Percentiles rank a stretch among this genome's conserved stretches.
These are phyloP conservation scores for Eonycteris spelaea DNA, from an alignment of 2,113 vertebrate genomes.

Conservation along the genomic window DNA sequence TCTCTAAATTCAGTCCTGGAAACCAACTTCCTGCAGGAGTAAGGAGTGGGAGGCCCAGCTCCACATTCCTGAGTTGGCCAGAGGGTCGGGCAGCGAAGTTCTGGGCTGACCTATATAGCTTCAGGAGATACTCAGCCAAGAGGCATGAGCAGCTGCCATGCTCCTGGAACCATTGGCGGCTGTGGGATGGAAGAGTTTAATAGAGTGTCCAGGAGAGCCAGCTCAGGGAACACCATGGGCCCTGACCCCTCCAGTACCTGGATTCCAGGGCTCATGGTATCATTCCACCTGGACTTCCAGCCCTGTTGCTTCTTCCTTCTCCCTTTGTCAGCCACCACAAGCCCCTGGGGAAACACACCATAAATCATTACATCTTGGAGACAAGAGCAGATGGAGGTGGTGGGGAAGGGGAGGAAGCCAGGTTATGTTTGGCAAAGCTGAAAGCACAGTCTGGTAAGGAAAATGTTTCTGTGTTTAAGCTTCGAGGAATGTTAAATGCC, in stretches of 20 bases:
- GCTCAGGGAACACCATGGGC: background rate
- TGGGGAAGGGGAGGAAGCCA: conserved; percentile 56
- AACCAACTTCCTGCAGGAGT: background rate
- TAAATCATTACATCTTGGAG: conserved; percentile 52
- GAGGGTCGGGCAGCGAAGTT: background rate
- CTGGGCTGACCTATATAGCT: background rate
- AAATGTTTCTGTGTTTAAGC: conserved; percentile 75
- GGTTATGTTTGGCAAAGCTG: conserved; percentile 72
- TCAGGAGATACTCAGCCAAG: background rate
- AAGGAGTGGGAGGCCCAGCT: background rate
- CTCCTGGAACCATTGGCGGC: background rate
- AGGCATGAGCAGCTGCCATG: background rate
- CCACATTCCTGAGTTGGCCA: background rate
- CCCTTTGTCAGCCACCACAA: background rate
- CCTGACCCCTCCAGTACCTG: background rate
- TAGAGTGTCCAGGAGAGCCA: background rate
- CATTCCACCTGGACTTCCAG: background rate
- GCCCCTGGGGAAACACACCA: background rate
- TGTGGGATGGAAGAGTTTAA: background rate
- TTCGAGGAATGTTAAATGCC: conserved; percentile 69
- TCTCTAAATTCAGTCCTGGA: background rate
- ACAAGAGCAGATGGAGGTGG: conserved; percentile 63
- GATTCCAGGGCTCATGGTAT: background rate
- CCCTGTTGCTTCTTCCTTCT: background rate
- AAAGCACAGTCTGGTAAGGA: conserved; percentile 66